These are phyloP conservation scores for Brachypodius melanocephalos DNA, from an alignment of 2,113 vertebrate species.

Conservation along the genomic window DNA sequence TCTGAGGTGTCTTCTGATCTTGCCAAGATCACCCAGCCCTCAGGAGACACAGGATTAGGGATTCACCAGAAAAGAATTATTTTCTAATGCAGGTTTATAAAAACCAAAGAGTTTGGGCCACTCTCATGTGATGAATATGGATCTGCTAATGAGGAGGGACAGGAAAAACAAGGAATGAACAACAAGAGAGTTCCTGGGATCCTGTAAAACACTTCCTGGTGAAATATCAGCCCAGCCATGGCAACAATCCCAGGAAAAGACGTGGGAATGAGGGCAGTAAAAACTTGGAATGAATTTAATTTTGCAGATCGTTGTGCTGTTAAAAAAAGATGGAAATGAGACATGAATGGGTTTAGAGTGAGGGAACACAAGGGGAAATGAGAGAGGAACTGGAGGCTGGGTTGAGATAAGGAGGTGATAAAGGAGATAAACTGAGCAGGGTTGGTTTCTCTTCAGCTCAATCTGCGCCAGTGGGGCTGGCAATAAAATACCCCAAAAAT, in stretches of 20 bases:
- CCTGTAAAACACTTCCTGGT: neutral
- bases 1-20: neutral
- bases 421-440: neutral
- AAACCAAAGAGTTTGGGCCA: neutral
- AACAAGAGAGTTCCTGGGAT: neutral
- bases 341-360: neutral
- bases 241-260: neutral
- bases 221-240: neutral
- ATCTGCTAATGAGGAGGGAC: neutral
- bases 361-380: neutral
- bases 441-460: neutral
- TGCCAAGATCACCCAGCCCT: constrained; percentile 25
- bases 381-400: neutral
- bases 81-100: too few relatives aligned
- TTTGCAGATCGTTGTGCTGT: neutral
- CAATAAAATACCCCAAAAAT: too few relatives aligned
- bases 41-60: neutral
- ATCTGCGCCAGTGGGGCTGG: neutral
- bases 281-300: neutral
- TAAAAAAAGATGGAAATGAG: neutral
- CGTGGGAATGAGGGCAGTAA: accelerated
- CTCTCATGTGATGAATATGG: neutral
- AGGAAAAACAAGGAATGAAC: neutral
- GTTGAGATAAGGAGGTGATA: neutral
- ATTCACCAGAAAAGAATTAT: too few relatives aligned